Percentiles rank a stretch among this genome's conserved stretches.
phyloP scores from a whole-genome alignment of 2,797 vertebrate genomes.

The Pangasius larnaudii region DNA sequence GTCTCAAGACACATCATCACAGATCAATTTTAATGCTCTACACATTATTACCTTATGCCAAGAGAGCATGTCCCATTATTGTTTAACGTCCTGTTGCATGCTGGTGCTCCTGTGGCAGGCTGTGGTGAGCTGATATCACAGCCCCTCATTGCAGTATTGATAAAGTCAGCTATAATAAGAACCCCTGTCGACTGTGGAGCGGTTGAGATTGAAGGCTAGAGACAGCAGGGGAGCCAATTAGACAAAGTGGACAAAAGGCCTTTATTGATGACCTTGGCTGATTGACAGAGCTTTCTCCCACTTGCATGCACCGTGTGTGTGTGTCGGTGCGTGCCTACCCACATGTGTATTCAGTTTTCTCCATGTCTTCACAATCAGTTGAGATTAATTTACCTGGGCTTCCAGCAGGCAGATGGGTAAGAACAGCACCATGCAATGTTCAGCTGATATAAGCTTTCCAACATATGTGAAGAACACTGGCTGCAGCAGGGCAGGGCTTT shows the following conservation, averaged over 20 bases:
- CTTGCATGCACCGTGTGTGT: slow-evolving; percentile 29
- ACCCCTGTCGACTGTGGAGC: slow-evolving; percentile 71
- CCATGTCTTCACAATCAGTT: slow-evolving; percentile 64
- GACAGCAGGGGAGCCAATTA: slow-evolving; percentile 81
- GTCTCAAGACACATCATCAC: background rate
- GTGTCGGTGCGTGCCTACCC: background rate
- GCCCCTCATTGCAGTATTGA: slow-evolving; percentile 67
- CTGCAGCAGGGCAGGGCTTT: slow-evolving; percentile 2
- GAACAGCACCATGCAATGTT: slow-evolving; percentile 60
- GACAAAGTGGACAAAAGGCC: slow-evolving; percentile 79
- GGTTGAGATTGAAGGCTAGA: slow-evolving; percentile 74
- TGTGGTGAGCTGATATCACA: slow-evolving; percentile 68
- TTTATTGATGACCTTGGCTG: slow-evolving; percentile 77
- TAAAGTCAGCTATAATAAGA: slow-evolving; percentile 75
- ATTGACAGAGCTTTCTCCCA: slow-evolving; percentile 71
- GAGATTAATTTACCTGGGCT: slow-evolving; percentile 66
- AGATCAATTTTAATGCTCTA: slow-evolving; percentile 11
- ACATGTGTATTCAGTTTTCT: slow-evolving; percentile 27
- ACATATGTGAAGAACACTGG: slow-evolving; percentile 50
- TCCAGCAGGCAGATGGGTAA: slow-evolving; percentile 49
- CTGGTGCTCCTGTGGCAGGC: slow-evolving; percentile 20
- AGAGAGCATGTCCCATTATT: slow-evolving; percentile 22
- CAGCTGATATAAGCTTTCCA: slow-evolving; percentile 63
- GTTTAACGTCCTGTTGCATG: slow-evolving; percentile 39
- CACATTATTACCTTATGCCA: slow-evolving; percentile 8